These are phyloP conservation scores for Motacilla tschutschensis DNA, from an alignment of 2,113 vertebrate genomes.

Conservation along the genomic window DNA sequence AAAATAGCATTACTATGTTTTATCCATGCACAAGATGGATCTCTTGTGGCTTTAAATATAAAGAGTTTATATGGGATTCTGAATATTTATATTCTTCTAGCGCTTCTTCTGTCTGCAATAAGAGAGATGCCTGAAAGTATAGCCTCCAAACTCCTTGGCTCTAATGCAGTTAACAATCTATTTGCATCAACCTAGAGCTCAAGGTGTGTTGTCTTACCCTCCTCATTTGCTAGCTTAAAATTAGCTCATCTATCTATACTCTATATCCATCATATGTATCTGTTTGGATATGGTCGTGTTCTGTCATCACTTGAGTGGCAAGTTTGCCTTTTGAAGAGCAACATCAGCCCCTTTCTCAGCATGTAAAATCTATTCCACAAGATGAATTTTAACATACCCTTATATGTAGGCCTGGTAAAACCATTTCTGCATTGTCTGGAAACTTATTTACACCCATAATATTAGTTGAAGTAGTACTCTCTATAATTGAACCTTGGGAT, in stretches of 20 bases:
- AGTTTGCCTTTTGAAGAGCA: background rate
- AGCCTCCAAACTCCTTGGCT: background rate
- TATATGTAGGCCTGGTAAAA: background rate
- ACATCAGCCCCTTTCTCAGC: background rate
- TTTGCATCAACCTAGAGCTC: background rate
- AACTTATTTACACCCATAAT: background rate
- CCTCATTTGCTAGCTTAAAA: background rate
- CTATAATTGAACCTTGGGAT: background rate
- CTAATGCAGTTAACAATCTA: background rate
- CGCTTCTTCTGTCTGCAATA: background rate
- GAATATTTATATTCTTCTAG: background rate
- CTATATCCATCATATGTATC: background rate
- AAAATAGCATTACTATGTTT: background rate
- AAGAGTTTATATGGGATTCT: background rate
- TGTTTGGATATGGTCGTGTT: background rate
- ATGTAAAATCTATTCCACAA: background rate
- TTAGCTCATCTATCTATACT: background rate
- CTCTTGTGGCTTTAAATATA: conserved; percentile 2
- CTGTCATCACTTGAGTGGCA: background rate
- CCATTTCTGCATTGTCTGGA: background rate
- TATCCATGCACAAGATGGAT: background rate
- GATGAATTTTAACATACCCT: background rate
- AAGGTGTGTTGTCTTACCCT: background rate
- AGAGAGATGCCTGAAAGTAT: background rate
- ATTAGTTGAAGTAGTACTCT: conserved; percentile 1